These are phyloP conservation scores for Stylophora pistillata DNA, from an alignment of 64 coral and sea anemone genomes.

Conservation along the genomic window DNA sequence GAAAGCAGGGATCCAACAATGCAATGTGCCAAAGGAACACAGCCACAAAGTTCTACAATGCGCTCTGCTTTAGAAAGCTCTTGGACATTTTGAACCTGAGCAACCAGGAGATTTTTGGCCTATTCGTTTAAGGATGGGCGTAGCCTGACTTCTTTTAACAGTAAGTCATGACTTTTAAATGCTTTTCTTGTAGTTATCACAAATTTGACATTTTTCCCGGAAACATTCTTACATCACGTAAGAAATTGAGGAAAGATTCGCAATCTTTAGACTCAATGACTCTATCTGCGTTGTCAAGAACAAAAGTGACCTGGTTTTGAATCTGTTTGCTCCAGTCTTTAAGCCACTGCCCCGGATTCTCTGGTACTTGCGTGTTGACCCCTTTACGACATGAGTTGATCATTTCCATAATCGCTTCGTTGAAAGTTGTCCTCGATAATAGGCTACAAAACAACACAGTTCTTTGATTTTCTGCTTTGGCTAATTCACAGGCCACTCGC, in stretches of 20 bases:
- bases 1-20: slow-evolving; percentile 28
- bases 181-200: not conserved
- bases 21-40: slow-evolving; percentile 35
- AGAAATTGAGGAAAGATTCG: not conserved
- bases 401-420: slow-evolving; percentile 20
- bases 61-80: not conserved
- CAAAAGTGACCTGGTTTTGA: slow-evolving; percentile 11
- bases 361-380: not conserved
- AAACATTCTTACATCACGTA: not conserved
- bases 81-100: not conserved
- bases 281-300: slow-evolving; percentile 32
- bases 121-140: not conserved
- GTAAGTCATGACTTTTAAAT: not conserved
- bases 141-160: not conserved
- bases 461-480: not conserved
- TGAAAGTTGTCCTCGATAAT: not conserved
- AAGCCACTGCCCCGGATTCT: slow-evolving; percentile 10
- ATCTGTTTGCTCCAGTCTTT: slow-evolving; percentile 33
- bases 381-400: slow-evolving; percentile 25
- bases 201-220: slow-evolving; percentile 9
- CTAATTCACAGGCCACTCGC: slow-evolving; percentile 34
- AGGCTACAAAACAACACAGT: slow-evolving; percentile 31
- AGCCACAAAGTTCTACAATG: slow-evolving; percentile 24
- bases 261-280: not conserved
- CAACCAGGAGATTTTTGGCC: not conserved